Conservation (phyloP, 2,888 invertebrate genomes). For the Pterobdella sp. region DNA sequence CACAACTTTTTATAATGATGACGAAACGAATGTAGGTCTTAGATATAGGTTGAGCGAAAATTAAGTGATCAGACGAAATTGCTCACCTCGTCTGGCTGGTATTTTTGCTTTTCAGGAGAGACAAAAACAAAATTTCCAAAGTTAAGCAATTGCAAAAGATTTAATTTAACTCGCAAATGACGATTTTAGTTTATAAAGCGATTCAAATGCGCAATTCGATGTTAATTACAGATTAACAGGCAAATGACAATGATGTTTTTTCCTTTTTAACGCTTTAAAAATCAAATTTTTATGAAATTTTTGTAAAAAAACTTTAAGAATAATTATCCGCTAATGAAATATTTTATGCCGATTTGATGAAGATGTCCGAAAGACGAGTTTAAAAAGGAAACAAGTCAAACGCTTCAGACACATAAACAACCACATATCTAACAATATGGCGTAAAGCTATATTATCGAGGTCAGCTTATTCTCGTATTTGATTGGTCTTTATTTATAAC, state of each 20-base stretch:
- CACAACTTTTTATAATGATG: no score
- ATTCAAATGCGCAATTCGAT: constrained; percentile 4
- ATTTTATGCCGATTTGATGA: not conserved
- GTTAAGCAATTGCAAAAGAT: not conserved
- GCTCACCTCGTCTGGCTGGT: no score
- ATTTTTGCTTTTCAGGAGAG: no score
- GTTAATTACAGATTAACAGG: constrained; percentile 13
- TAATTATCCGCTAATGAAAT: constrained; percentile 2
- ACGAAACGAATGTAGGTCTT: no score
- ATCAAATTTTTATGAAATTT: not conserved
- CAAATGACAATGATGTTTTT: constrained; percentile 12
- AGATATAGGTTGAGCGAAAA: not conserved
- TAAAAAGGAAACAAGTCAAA: constrained; percentile 11
- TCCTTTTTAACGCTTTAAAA: constrained; percentile 3
- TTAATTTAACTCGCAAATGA: no score
- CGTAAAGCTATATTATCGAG: constrained; percentile 9
- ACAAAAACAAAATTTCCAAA: not conserved
- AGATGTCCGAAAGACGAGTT: not conserved
- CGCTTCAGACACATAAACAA: constrained; percentile 11
- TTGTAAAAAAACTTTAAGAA: not conserved
- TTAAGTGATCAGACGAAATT: no score
- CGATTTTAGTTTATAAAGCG: not conserved
- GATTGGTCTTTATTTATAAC: constrained; percentile 1
- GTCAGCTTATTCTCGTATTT: not conserved
- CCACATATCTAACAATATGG: constrained; percentile 14